Percentiles rank a stretch among this genome's conserved stretches.
Evolutionary conservation across 2,888 invertebrate species (phyloP).

Genomic region (Scrobipalpa atriplicella): DNA sequence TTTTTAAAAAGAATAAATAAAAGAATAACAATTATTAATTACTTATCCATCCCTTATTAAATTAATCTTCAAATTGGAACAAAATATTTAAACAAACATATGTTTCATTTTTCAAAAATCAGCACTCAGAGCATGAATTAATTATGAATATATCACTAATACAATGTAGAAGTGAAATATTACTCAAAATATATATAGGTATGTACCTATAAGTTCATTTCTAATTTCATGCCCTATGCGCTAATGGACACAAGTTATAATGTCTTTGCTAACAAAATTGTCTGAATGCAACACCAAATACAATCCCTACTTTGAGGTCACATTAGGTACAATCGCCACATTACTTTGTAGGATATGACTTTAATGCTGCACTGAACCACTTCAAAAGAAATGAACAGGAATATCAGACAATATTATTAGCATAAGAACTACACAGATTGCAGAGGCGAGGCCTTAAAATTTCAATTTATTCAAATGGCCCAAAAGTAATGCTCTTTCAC

Average conservation of each 20-base stretch:
- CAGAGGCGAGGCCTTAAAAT: not conserved
- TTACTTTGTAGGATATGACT: not conserved
- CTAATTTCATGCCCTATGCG: slow-evolving; percentile 8
- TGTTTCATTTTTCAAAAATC: not conserved
- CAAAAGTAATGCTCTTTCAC: not conserved
- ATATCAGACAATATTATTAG: not conserved
- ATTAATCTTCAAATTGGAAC: not conserved
- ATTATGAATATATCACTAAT: not conserved
- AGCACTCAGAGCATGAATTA: slow-evolving; percentile 12
- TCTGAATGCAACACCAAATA: not conserved
- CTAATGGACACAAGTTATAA: not conserved
- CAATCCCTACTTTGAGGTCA: not conserved
- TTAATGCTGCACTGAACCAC: not conserved
- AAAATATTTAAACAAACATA: not conserved
- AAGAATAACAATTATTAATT: not conserved
- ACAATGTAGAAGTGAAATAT: not conserved
- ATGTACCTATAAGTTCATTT: not conserved
- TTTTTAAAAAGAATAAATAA: not conserved
- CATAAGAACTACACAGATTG: not conserved
- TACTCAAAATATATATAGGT: too few species aligned
- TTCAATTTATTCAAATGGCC: not conserved
- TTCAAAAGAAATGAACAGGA: not conserved
- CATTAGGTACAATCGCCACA: not conserved
- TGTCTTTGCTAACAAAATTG: slow-evolving; percentile 6
- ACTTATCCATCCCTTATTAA: not conserved